Evolutionary conservation across 2,113 vertebrate genomes (phyloP).

Genomic region (Pangasianodon hypophthalmus): DNA sequence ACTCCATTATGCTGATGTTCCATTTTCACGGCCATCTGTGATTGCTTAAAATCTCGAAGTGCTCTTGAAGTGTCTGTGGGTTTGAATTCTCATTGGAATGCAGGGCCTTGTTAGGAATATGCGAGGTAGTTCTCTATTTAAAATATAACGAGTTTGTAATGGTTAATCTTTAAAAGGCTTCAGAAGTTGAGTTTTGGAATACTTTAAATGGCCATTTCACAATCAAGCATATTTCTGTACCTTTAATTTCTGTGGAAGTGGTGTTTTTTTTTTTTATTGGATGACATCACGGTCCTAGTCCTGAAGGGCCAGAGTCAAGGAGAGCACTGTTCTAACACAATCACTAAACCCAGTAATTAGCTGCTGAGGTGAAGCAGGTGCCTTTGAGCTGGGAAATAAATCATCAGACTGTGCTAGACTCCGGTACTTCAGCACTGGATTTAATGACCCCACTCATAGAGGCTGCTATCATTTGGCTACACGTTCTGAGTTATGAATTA

Average conservation of each 20-base stretch:
- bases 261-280: background rate
- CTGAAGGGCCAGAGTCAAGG: background rate
- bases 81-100: background rate
- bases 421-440: background rate
- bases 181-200: background rate
- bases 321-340: too few species aligned
- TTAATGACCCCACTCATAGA: background rate
- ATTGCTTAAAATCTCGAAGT: background rate
- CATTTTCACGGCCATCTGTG: slow-evolving; percentile 17
- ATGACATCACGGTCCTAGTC: background rate
- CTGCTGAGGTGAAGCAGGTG: background rate
- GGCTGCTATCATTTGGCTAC: background rate
- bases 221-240: background rate
- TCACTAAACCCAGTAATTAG: background rate
- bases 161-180: background rate
- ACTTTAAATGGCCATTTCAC: background rate
- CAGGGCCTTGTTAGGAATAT: background rate
- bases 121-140: too few species aligned
- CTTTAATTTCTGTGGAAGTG: background rate
- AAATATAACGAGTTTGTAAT: background rate
- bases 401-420: background rate
- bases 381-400: background rate
- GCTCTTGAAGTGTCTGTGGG: background rate
- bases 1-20: background rate
- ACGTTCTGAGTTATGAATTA: background rate